Percentiles rank a stretch among this genome's conserved stretches.
phyloP scores from a whole-genome alignment of 2,888 invertebrate genomes.

The Matsumyia berberina region DNA sequence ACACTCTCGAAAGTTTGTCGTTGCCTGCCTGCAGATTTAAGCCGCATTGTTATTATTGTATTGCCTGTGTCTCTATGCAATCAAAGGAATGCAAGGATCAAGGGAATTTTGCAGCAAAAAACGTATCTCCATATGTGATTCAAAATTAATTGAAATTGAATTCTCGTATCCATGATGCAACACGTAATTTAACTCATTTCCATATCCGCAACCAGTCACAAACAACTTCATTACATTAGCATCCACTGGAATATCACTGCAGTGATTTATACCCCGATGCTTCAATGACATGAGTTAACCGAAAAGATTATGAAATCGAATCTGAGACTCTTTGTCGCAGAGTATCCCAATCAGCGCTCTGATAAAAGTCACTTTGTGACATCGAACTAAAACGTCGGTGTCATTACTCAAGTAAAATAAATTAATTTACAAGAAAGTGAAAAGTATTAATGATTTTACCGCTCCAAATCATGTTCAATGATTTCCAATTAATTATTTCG shows the following conservation, averaged over 20 bases:
- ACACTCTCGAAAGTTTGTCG: too few relatives aligned
- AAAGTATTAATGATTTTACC: conserved; percentile 15
- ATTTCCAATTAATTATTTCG: conserved; percentile 26
- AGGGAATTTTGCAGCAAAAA: too few relatives aligned
- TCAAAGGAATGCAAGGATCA: too few relatives aligned
- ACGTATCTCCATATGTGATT: too few relatives aligned
- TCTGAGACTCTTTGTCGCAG: background rate
- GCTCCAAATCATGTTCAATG: conserved; percentile 33
- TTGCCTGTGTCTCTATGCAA: too few relatives aligned
- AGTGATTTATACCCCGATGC: conserved; percentile 21
- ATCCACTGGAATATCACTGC: conserved; percentile 19
- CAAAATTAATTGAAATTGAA: conserved; percentile 15
- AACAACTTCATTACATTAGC: conserved; percentile 29
- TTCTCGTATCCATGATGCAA: conserved; percentile 4
- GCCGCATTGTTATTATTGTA: too few relatives aligned
- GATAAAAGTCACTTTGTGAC: background rate
- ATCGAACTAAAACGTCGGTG: conserved; percentile 6
- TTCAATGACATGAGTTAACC: conserved; percentile 4
- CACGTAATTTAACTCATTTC: background rate
- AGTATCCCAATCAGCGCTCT: background rate
- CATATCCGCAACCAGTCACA: background rate
- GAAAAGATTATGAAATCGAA: conserved; percentile 23
- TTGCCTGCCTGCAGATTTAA: too few relatives aligned
- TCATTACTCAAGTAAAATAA: conserved; percentile 19
- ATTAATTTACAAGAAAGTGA: conserved; percentile 13